These are phyloP conservation scores for Sebastes cheni DNA, from an alignment of 2,797 vertebrate genomes.

Conservation along the genomic window DNA sequence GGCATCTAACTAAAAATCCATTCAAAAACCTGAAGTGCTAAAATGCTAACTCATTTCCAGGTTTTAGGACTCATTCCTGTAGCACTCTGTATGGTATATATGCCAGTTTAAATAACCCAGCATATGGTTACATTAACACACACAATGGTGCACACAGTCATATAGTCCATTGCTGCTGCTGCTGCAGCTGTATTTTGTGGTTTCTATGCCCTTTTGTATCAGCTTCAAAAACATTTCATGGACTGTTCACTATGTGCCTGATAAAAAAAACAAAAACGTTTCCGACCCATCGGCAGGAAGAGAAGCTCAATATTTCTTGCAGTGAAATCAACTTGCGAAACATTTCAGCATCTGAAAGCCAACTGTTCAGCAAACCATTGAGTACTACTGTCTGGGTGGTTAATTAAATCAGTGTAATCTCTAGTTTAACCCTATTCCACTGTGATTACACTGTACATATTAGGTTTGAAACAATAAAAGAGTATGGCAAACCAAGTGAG, in stretches of 20 bases:
- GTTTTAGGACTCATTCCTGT: too few relatives aligned
- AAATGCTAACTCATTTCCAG: too few relatives aligned
- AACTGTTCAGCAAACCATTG: constrained; percentile 25
- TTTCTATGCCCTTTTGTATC: constrained; percentile 27
- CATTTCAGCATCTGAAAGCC: constrained; percentile 33
- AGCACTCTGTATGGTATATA: not conserved
- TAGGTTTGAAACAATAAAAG: constrained; percentile 16
- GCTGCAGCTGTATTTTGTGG: not conserved
- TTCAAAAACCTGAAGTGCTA: too few relatives aligned
- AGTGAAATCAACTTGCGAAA: constrained; percentile 28
- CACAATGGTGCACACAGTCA: not conserved
- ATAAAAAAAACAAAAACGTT: constrained; percentile 4
- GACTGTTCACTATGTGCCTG: constrained; percentile 15
- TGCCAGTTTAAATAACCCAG: not conserved
- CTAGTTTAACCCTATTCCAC: not conserved
- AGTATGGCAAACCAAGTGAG: not conserved
- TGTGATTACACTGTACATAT: not conserved
- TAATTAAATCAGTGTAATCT: constrained; percentile 34
- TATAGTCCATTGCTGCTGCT: not conserved
- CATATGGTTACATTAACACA: not conserved
- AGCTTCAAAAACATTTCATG: constrained; percentile 41
- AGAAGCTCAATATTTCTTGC: constrained; percentile 21
- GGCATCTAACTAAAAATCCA: too few relatives aligned
- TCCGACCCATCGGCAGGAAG: constrained; percentile 26
- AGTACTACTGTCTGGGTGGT: constrained; percentile 3